Evolutionary conservation across 23 tunicate genomes (phyloP).

Genomic region (Halocynthia aurantium): DNA sequence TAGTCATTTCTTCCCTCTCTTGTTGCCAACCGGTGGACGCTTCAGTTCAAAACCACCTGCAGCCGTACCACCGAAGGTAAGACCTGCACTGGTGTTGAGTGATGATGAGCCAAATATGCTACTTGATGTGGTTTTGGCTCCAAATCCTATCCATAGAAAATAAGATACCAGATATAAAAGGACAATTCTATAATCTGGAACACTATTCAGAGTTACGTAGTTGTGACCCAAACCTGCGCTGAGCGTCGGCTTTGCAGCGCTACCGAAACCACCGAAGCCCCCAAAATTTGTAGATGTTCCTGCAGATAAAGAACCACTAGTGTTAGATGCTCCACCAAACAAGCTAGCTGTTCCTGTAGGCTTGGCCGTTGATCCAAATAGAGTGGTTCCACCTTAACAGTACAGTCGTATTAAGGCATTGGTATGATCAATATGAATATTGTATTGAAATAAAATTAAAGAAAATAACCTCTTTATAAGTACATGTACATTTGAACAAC

Average conservation of each 20-base stretch:
- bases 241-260: conserved; percentile 31
- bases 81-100: conserved; percentile 79
- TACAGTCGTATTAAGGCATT: too few relatives aligned
- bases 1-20: conserved; percentile 44
- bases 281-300: neutral
- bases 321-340: conserved; percentile 19
- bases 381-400: neutral
- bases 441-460: too few relatives aligned
- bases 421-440: too few relatives aligned
- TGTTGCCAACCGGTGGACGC: conserved; percentile 42
- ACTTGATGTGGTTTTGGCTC: conserved; percentile 32
- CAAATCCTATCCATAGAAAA: conserved; percentile 4
- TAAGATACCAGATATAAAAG: neutral
- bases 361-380: conserved; percentile 19
- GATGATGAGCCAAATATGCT: conserved; percentile 57
- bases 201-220: neutral
- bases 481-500: too few relatives aligned
- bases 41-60: conserved; percentile 43
- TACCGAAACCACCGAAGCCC: conserved; percentile 14
- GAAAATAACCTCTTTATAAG: too few relatives aligned
- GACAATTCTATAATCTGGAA: neutral
- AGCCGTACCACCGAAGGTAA: conserved; percentile 67
- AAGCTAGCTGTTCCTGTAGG: conserved; percentile 28
- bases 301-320: neutral
- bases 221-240: conserved; percentile 53